Conservation (phyloP, 1,140 invertebrate genomes). For the Halesus radiatus region DNA sequence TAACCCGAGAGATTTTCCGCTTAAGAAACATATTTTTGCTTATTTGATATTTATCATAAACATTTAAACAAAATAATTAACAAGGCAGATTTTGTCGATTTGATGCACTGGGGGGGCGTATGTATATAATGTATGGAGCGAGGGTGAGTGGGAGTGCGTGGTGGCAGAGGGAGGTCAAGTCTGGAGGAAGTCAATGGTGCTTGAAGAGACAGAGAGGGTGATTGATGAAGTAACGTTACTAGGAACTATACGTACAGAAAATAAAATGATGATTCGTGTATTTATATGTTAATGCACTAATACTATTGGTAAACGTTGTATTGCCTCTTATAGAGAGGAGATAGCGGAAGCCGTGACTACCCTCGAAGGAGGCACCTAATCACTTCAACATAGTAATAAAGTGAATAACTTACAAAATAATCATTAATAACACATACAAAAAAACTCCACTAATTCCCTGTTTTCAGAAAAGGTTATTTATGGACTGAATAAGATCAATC, state of each 20-base stretch:
- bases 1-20: no score
- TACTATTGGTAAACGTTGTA: conserved; percentile 31
- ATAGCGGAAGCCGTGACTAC: conserved; percentile 1
- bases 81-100: no score
- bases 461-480: not conserved
- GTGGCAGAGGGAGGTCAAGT: not conserved
- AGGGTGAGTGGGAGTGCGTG: not conserved
- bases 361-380: not conserved
- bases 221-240: conserved; percentile 26
- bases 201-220: conserved; percentile 28
- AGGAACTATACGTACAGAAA: conserved; percentile 15
- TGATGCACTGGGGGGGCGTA: no score
- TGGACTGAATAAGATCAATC: no score
- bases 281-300: conserved; percentile 39
- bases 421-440: conserved; percentile 14
- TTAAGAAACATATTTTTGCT: no score
- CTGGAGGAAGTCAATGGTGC: conserved; percentile 31
- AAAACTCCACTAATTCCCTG: not conserved
- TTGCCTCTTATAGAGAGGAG: not conserved
- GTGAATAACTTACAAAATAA: not conserved
- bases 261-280: conserved; percentile 40
- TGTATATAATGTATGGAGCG: not conserved
- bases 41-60: no score
- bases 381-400: not conserved
- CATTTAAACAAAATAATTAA: no score